These are phyloP conservation scores for Sphenodon punctatus DNA, from an alignment of 2,797 vertebrate species.

Conservation along the genomic window DNA sequence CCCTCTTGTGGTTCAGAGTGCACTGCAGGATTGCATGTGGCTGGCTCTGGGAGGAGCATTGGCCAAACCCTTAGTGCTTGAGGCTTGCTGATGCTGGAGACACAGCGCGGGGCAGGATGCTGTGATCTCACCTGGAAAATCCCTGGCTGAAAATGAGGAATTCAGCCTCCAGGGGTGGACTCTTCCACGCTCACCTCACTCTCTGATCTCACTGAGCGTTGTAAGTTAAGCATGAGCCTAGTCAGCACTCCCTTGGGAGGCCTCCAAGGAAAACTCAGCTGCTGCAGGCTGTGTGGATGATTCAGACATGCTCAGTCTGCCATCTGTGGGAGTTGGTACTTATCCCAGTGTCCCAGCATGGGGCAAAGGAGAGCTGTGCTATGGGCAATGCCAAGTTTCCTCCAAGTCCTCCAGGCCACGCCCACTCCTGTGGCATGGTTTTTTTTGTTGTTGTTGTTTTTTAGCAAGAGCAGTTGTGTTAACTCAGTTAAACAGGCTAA, in stretches of 20 bases:
- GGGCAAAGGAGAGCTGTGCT: background rate
- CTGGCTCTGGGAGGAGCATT: background rate
- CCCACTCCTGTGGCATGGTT: background rate
- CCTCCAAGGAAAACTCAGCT: background rate
- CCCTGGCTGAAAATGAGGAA: background rate
- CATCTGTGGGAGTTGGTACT: conserved; percentile 1
- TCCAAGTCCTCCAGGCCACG: background rate
- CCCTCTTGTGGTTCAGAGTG: rapidly evolving
- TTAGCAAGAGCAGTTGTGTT: background rate
- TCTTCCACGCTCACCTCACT: background rate
- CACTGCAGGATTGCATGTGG: background rate
- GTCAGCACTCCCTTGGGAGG: background rate
- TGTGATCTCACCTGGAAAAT: conserved; percentile 43
- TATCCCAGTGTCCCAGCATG: background rate
- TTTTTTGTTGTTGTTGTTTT: no score
- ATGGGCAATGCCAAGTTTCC: rapidly evolving
- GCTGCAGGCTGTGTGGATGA: background rate
- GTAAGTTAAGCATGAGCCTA: background rate
- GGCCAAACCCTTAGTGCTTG: background rate
- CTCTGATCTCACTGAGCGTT: conserved; percentile 3
- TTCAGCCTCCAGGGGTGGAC: conserved; percentile 1
- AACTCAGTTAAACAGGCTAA: background rate
- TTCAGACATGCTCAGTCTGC: background rate
- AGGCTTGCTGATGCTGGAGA: rapidly evolving
- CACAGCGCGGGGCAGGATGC: rapidly evolving